Base-by-base conservation (phyloP, 2,797 vertebrate species). In the Sebastes hubbsi region DNA sequence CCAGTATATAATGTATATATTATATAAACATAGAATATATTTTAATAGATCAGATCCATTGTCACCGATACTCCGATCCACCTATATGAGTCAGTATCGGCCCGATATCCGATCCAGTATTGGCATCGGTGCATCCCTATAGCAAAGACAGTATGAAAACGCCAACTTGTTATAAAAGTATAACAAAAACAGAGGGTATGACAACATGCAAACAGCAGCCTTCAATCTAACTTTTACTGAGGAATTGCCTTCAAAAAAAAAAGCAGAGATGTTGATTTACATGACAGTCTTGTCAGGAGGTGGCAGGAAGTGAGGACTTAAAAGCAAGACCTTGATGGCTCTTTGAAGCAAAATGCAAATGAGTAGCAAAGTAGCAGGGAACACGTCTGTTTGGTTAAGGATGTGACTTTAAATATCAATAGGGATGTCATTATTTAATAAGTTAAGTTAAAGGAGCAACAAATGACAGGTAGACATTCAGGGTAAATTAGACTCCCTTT, bases 301-400 rank as follows among this genome's bases (percentile, higher is more conserved):
- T 69, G 72, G 49, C 22, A 82, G 80, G 84, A 88, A 85, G 72
- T 68, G 73, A 58, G 69, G 64, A 38, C 77, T 85, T 78, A 80
- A 82, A 87, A 75, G 22, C 64, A 73, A 73, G 67, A 68, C 68
- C 73, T 36, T 70, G 42, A 63, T 4, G 66, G 62, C 65, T 68
- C 77, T 85, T 76, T 87, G 62, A 86, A 82, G 81, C 72, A 77
- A 81, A 81, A 92, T 84, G 85, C 88, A 89, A 91, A 91, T 86
- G 79, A 85, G 78, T 38, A 49, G 14, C 63, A 54, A 78, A 82
- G 85, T 68, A 75, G 85, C 77, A 84, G 56, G 74, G 75, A 87
- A 61, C 78, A 74, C 84, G 89, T 92, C 84, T 90, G 87, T 85
- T 82, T 56, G 73, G 27, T 79, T 67, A 68, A 36, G 58, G 78